Percentiles rank a stretch among this genome's conserved stretches.
These are phyloP conservation scores for Sinhomidia bicolor DNA, from an alignment of 2,888 invertebrate species.

Conservation along the genomic window DNA sequence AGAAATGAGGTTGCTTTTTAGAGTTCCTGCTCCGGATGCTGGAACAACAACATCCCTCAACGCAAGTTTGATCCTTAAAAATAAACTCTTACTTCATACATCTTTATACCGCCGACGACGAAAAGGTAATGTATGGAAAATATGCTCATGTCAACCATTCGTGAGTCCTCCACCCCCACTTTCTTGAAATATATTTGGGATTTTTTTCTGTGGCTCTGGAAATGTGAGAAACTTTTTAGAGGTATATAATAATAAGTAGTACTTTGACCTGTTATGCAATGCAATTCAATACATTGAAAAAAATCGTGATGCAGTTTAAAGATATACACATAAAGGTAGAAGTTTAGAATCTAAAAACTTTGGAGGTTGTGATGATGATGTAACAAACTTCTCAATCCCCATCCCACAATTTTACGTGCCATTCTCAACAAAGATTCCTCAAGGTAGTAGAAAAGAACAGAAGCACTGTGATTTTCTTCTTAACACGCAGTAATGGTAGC, in stretches of 20 bases:
- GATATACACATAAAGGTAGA: background rate
- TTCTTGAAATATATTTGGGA: slow-evolving; percentile 23
- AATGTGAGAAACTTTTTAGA: background rate
- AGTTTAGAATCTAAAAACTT: too few relatives aligned
- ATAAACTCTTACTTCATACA: too few relatives aligned
- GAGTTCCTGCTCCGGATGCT: background rate
- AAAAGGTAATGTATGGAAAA: too few relatives aligned
- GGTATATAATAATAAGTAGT: too few relatives aligned
- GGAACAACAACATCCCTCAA: too few relatives aligned
- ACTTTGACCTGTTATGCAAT: background rate
- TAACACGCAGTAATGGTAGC: slow-evolving; percentile 30
- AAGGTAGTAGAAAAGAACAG: slow-evolving; percentile 46
- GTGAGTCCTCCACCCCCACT: slow-evolving; percentile 63
- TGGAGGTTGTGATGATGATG: background rate
- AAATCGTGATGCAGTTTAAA: background rate
- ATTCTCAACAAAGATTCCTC: background rate
- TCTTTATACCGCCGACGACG: too few relatives aligned
- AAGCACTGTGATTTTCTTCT: slow-evolving; percentile 17
- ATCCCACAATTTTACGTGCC: background rate
- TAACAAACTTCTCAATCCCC: background rate
- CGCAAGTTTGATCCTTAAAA: too few relatives aligned
- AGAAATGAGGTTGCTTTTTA: background rate
- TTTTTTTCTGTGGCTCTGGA: background rate
- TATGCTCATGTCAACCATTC: too few relatives aligned
- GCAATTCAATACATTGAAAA: background rate